These are phyloP conservation scores for Lagopus leucura DNA, from an alignment of 2,113 vertebrate species.

Conservation along the genomic window DNA sequence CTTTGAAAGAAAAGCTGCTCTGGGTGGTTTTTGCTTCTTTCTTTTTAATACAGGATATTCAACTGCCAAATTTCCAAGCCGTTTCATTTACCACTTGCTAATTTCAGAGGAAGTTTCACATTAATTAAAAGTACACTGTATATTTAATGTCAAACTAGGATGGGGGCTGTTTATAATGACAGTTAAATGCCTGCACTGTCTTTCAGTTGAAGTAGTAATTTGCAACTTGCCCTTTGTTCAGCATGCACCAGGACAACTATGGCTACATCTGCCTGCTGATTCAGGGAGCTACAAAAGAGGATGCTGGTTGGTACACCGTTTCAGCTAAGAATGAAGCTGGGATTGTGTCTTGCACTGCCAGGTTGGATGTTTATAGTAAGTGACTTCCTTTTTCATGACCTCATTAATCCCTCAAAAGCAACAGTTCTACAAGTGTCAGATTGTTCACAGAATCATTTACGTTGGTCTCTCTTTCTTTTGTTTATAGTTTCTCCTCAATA, in stretches of 20 bases:
- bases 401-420: background rate
- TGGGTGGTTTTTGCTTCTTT: background rate
- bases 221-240: constrained; percentile 56
- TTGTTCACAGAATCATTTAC: constrained; percentile 55
- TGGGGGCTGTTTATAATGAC: background rate
- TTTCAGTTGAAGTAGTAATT: constrained; percentile 5
- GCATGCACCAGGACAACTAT: constrained; percentile 97
- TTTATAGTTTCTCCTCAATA: constrained; percentile 81
- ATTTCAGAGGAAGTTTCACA: background rate
- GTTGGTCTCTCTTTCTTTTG: constrained; percentile 72
- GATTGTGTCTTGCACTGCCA: constrained; percentile 95
- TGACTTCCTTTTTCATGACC: background rate
- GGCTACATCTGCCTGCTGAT: constrained; percentile 98
- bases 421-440: background rate
- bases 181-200: constrained; percentile 15
- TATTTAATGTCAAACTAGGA: background rate
- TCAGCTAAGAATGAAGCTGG: constrained; percentile 98
- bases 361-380: constrained; percentile 93
- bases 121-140: constrained; percentile 2
- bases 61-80: background rate
- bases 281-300: constrained; percentile 94
- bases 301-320: constrained; percentile 96
- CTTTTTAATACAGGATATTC: background rate
- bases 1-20: background rate
- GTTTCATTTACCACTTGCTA: constrained; percentile 8